Evolutionary conservation across 1,140 invertebrate species (phyloP).

Genomic region (Drosophila littoralis): DNA sequence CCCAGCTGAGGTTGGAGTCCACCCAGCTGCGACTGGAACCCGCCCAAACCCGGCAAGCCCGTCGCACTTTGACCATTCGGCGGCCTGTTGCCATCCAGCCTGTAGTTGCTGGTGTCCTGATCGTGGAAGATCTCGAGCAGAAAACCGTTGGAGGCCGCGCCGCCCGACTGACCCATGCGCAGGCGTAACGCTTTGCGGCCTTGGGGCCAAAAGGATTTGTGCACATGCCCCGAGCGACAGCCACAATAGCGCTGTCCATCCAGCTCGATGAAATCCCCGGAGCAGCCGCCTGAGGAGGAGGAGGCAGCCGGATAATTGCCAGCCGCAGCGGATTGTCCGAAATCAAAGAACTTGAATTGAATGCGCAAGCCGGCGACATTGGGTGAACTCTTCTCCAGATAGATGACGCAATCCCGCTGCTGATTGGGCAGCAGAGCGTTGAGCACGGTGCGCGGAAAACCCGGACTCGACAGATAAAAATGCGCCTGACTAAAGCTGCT

Average conservation of each 20-base stretch:
- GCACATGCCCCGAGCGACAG: slow-evolving; percentile 85
- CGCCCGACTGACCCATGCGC: slow-evolving; percentile 65
- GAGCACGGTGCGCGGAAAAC: slow-evolving; percentile 85
- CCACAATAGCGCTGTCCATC: slow-evolving; percentile 86
- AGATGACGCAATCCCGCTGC: slow-evolving; percentile 85
- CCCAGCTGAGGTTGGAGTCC: slow-evolving; percentile 22
- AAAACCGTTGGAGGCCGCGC: slow-evolving; percentile 84
- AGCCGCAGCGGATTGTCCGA: slow-evolving; percentile 71
- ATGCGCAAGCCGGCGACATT: slow-evolving; percentile 85
- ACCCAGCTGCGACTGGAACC: slow-evolving; percentile 17
- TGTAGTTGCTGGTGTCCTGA: slow-evolving; percentile 82
- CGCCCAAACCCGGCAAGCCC: not conserved
- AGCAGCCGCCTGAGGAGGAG: slow-evolving; percentile 63
- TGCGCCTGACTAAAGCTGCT: slow-evolving; percentile 83
- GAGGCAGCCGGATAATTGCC: slow-evolving; percentile 16
- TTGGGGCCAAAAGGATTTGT: slow-evolving; percentile 74
- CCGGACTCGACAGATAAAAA: slow-evolving; percentile 86
- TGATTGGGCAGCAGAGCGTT: slow-evolving; percentile 66
- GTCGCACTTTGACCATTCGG: not conserved
- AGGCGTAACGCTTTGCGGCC: slow-evolving; percentile 82
- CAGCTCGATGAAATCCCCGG: slow-evolving; percentile 85
- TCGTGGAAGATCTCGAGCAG: slow-evolving; percentile 86
- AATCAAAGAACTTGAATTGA: slow-evolving; percentile 86
- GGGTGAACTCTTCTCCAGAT: slow-evolving; percentile 84
- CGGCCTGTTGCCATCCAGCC: slow-evolving; percentile 12